Evolutionary conservation across 2,797 vertebrate species (phyloP), one percentile per base, ranked within the genome.

Genomic region (Semotilus atromaculatus): DNA sequence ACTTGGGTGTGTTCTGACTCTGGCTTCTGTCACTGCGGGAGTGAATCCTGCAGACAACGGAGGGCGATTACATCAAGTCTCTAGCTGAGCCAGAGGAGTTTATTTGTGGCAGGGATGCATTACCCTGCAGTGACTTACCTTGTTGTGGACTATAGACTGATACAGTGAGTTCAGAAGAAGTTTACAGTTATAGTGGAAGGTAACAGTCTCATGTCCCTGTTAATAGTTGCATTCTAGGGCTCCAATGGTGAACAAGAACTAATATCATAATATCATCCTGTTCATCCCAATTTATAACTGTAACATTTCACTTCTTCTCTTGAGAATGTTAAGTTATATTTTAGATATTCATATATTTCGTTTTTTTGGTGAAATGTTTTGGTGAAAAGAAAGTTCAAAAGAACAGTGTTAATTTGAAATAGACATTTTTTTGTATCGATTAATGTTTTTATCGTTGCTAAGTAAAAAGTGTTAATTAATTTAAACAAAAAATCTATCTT

Each of bases 11-110:
- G 34, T 84, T 78, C 64, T 68, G 64, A 77, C 48, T 77, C 74
- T 58, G 4, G 2, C 13, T 62, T 79, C 64, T 84, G 82, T 58
- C 64, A 60, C 73, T 7, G 36, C 13, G 23, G 51, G 74, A 79
- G 53, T 48, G 75, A 79, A 72, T 84, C 75, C 26, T 71, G 66
- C 38, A 84, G 82, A 79, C 82, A 84, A 78, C 31, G 14, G 53
- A 36, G 34, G 66, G 21, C 1, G 67, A 85, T 85, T 80, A 73
- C 43, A 51, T 85, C 31, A 53, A 85, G 76, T 80, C 31, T 80
- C 68, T 40, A 64, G 74, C 66, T 84, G 36, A 79, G 82, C 64
- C 74, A 45, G 48, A 21, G 29, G 53, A 66, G 48, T 84, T 84
- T 83, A 66, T 62, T 71, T 85, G 75, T 80, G 53, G 67, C 40